A percentile compares a stretch with the other conserved stretches of the same genome.
phyloP scores from a whole-genome alignment of 2,113 vertebrate genomes.

The Saguinus midas region DNA sequence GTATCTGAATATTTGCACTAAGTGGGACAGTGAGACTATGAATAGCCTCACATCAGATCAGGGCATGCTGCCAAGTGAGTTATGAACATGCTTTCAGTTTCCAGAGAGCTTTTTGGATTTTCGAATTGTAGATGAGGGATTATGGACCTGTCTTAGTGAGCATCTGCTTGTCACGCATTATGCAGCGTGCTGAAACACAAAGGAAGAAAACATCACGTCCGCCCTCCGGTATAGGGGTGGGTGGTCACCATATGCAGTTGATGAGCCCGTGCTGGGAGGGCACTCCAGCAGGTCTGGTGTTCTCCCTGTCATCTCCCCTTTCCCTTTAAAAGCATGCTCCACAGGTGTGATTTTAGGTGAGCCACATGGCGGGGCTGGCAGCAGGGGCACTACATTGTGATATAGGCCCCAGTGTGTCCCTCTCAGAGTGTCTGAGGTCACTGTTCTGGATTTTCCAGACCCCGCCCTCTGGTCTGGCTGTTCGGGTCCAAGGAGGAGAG shows the following conservation, averaged over 20 bases:
- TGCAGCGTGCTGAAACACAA: not conserved
- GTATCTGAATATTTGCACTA: not conserved
- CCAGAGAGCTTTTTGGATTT: not conserved
- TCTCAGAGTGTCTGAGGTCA: not conserved
- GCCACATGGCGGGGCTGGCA: not conserved
- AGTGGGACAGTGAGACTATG: not conserved
- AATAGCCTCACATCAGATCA: accelerated
- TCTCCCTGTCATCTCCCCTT: not conserved
- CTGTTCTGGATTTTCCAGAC: too few species aligned
- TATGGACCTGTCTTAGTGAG: not conserved
- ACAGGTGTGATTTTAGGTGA: too few species aligned
- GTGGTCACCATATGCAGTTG: accelerated
- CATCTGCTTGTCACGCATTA: too few species aligned
- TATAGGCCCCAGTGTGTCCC: not conserved
- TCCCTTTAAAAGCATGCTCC: not conserved
- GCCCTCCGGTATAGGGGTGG: not conserved
- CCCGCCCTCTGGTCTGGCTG: not conserved
- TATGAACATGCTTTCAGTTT: not conserved
- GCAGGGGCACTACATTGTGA: accelerated
- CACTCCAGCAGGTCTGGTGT: accelerated
- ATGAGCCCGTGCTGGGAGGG: not conserved
- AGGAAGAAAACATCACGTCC: not conserved
- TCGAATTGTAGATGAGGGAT: not conserved
- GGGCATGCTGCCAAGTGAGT: not conserved
- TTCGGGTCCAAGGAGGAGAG: not conserved